phyloP scores from a whole-genome alignment of 1,140 invertebrate genomes.

The Caenorhabditis elegans region WBcel235 BX284602.5:8692501-8693000 shows the following conservation, averaged over 20 bases:
- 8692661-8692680: constrained; percentile 49
- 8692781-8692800: constrained; percentile 70
- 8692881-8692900: no score
- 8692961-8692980: constrained; percentile 44
- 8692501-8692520: constrained; percentile 56
- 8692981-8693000: constrained; percentile 38
- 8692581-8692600: not conserved
- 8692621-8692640: not conserved
- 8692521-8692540: constrained; percentile 9
- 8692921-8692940: no score
- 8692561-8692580: not conserved
- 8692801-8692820: constrained; percentile 50
- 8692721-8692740: constrained; percentile 43
- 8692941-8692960: constrained; percentile 45
- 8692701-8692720: constrained; percentile 57
- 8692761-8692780: constrained; percentile 41
- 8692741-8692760: constrained; percentile 69
- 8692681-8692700: constrained; percentile 55
- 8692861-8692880: constrained; percentile 18
- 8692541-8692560: not conserved
- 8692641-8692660: constrained; percentile 47
- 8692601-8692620: not conserved
- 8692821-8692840: constrained; percentile 66
- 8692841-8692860: constrained; percentile 58
- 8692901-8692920: no score